Evolutionary conservation across 2,113 vertebrate genomes (phyloP).

Genomic region (Desmodus rotundus): DNA sequence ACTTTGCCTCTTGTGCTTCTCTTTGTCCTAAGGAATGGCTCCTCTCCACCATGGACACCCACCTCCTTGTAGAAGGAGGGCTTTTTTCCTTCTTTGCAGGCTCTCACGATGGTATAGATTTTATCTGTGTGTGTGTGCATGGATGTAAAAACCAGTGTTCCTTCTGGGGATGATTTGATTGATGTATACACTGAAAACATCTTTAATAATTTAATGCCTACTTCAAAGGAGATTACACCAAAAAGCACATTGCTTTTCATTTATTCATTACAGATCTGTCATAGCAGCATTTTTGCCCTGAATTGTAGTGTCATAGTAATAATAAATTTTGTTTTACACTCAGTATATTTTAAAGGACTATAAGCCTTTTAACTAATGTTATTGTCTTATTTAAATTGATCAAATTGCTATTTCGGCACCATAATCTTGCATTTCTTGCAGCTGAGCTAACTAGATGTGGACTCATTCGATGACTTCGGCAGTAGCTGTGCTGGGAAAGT

Average conservation of each 20-base stretch:
- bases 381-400: constrained; percentile 39
- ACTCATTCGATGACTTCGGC: background rate
- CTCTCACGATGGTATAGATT: background rate
- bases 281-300: constrained; percentile 35
- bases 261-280: constrained; percentile 61
- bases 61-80: background rate
- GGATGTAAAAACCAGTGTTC: constrained; percentile 26
- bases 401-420: constrained; percentile 38
- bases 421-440: constrained; percentile 28
- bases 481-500: background rate
- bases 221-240: constrained; percentile 69
- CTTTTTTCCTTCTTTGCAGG: background rate
- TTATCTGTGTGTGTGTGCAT: background rate
- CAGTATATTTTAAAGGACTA: constrained; percentile 64
- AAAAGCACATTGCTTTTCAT: constrained; percentile 66
- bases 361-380: constrained; percentile 52
- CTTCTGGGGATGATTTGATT: constrained; percentile 50
- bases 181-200: constrained; percentile 64
- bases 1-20: background rate
- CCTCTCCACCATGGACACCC: background rate
- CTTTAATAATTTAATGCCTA: constrained; percentile 56
- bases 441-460: background rate
- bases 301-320: constrained; percentile 35
- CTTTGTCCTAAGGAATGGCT: background rate
- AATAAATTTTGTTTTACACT: constrained; percentile 39